Evolutionary conservation across 2,888 invertebrate genomes (phyloP).

Genomic region (Eueremaeus valkanovi): DNA sequence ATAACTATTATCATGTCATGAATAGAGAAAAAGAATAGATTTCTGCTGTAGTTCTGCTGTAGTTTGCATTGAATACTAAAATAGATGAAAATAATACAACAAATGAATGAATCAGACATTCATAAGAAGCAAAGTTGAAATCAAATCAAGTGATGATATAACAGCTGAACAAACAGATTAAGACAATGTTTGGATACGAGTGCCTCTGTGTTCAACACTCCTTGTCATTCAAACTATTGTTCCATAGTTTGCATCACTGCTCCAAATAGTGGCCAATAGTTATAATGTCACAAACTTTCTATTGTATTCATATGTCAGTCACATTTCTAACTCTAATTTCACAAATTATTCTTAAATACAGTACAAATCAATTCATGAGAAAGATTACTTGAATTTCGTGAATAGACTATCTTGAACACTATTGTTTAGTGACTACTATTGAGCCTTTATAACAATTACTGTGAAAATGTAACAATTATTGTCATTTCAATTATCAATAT

Average conservation of each 20-base stretch:
- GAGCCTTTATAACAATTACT: too few species aligned
- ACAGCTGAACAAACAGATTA: constrained; percentile 27
- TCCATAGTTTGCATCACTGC: neutral
- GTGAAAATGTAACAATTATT: too few species aligned
- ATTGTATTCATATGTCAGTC: too few species aligned
- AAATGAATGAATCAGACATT: neutral
- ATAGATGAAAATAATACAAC: neutral
- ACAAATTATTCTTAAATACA: too few species aligned
- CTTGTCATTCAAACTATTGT: constrained; percentile 1
- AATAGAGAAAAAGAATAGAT: neutral
- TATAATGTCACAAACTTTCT: neutral
- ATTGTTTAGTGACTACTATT: too few species aligned
- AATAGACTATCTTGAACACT: too few species aligned
- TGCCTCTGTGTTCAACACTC: constrained; percentile 3
- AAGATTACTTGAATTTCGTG: too few species aligned
- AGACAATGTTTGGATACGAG: constrained; percentile 19
- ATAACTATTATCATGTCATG: neutral
- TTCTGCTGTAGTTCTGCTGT: too few species aligned
- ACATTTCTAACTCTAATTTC: too few species aligned
- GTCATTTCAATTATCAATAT: too few species aligned
- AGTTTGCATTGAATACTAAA: neutral
- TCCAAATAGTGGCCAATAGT: neutral
- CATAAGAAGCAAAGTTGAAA: constrained; percentile 2
- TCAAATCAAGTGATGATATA: neutral
- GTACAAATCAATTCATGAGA: too few species aligned